Base-by-base conservation (phyloP, 2,797 vertebrate species). In the Crenuchus spilurus region DNA sequence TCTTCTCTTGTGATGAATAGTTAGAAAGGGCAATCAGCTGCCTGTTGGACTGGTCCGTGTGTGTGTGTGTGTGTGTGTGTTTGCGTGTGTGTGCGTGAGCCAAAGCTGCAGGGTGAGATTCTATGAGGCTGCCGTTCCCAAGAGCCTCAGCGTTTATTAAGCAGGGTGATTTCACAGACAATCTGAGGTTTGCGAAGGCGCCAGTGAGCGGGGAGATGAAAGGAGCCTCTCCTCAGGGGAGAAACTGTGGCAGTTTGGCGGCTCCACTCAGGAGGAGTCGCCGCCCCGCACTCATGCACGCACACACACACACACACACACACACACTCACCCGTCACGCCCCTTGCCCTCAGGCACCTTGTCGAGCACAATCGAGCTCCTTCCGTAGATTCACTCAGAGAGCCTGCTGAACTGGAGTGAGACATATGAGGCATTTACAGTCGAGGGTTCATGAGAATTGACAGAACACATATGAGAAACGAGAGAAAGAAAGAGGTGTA, bases 131-230 rank as follows among this genome's bases (percentile, higher is more conserved):
- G 84, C 61, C 35, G 85, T 91, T 90, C 89, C 88, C 91, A 89
- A 86, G 88, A 87, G 87, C 77, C 85, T 84, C 86, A 80, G 77
- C 57, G 79, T 83, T 91, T 91, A 90, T 92, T 91, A 91, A 91
- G 89, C 87, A 85, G 88, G 88, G 87, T 90, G 90, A 91, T 92
- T 93, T 92, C 89, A 92, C 91, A 94, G 93, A 93, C 92, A 92
- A 92, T 92, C 91, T 87, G 92, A 91, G 91, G 90, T 88, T 91
- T 92, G 90, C 87, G 88, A 87, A 92, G 93, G 92, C 93, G 92
- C 92, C 93, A 93, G 91, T 85, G 84, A 92, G 92, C 91, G 91
- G 92, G 80, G 82, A 92, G 88, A 93, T 93, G 89, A 94, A 93
- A 93, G 90, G 83, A 68, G 77, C 58, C 75, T 86, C 92, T 93